These are phyloP conservation scores for Parascotia fuliginaria DNA, from an alignment of 2,888 invertebrate species.

Conservation along the genomic window DNA sequence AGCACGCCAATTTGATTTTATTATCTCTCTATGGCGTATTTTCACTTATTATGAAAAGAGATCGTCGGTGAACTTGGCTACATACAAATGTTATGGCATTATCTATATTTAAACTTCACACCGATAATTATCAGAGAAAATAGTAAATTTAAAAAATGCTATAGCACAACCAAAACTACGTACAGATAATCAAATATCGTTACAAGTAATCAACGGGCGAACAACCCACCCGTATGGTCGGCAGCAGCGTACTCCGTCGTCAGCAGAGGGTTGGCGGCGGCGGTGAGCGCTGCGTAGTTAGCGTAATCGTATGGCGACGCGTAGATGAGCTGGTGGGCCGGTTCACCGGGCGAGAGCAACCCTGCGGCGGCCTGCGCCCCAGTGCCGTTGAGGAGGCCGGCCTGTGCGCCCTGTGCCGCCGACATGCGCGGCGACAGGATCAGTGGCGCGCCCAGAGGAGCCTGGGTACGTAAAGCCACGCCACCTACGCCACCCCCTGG, in stretches of 20 bases:
- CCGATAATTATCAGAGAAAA: background rate
- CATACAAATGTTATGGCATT: background rate
- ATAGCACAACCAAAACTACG: background rate
- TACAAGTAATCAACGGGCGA: conserved; percentile 77
- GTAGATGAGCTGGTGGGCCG: conserved; percentile 94
- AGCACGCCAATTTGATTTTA: background rate
- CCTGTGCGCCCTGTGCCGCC: conserved; percentile 91
- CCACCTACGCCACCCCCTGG: conserved; percentile 85
- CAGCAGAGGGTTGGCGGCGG: conserved; percentile 91
- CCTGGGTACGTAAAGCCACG: conserved; percentile 87
- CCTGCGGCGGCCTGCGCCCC: conserved; percentile 73
- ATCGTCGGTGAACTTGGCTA: background rate
- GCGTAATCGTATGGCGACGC: conserved; percentile 94
- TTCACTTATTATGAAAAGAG: background rate
- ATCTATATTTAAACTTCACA: background rate
- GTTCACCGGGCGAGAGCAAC: conserved; percentile 85
- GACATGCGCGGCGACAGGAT: conserved; percentile 96
- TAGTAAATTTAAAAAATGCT: background rate
- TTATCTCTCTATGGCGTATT: background rate
- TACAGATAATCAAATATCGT: conserved; percentile 57
- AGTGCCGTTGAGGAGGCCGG: conserved; percentile 86
- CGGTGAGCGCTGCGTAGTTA: conserved; percentile 95
- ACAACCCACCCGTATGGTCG: conserved; percentile 97
- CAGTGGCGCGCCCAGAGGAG: conserved; percentile 95
- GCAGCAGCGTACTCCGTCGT: conserved; percentile 92